Evolutionary conservation across 2,888 invertebrate genomes (phyloP), one percentile per base, ranked within the genome.

Genomic region (Trichopria drosophilae): DNA sequence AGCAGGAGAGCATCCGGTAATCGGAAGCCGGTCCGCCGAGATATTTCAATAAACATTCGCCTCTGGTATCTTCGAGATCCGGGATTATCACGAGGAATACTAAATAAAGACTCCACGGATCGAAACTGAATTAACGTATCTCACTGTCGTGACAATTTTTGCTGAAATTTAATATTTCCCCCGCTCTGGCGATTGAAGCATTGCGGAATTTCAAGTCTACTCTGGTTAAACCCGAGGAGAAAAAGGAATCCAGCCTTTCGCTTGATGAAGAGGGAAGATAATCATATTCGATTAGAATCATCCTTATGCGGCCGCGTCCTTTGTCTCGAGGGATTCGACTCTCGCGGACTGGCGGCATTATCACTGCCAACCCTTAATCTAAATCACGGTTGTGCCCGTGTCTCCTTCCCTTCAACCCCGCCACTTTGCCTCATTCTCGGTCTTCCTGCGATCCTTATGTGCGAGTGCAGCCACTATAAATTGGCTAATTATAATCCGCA

Each of bases 401-500:
- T 54, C 51, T 51, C 35, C 54, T 40, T 36, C 43, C 50, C 54
- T 48, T 24, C 29, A 18, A 41, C 47, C 12, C 31, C 43, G 16
- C 29, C 10, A 19, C 28, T 34, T 6, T 13, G 10, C 7, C 13
- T 44, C 7, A 10, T 19, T 0, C 29, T 16, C 24, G 18, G 18
- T 18, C 44, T 15, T 26, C 31, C 45, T 10, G 12, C 20, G 6
- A 42, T 31, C 50, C 51, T 48, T 53, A 55, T 51, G 58, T 59
- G 61, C 60, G 36, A 57, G 52, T 53, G 58, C 64, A 59, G 53
- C 59, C 65, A 56, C 64, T 68, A 68, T 65, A 71, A 72, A 73
- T 73, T 71, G 68, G 65, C 67, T 72, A 72, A 73, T 72, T 73
- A 72, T 72, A 73, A 72, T 71, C 65, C 65, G 51, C 56, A 63